A percentile compares a stretch with the other conserved stretches of the same genome.
Conservation (phyloP, 2,888 invertebrate genomes). For the Chrysolina americana region DNA sequence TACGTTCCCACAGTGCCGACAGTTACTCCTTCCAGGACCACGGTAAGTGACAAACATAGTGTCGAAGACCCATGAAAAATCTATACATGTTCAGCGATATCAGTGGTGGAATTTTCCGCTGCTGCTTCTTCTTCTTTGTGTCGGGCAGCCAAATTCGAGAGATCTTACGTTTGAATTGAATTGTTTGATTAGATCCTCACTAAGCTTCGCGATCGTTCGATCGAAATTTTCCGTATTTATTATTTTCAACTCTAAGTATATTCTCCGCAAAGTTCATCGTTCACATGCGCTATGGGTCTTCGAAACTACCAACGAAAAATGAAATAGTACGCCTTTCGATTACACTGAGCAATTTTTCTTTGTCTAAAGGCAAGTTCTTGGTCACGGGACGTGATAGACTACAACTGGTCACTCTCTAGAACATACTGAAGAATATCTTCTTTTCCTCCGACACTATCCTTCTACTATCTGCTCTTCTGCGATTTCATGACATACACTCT, state of each 20-base stretch:
- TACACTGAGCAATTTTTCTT: constrained; percentile 57
- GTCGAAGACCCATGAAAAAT: constrained; percentile 18
- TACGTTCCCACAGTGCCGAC: constrained; percentile 77
- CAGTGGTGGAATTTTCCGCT: no score
- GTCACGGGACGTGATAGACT: constrained; percentile 64
- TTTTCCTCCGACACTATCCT: constrained; percentile 42
- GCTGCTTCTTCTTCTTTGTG: no score
- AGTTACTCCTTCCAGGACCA: constrained; percentile 55
- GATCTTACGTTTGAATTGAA: no score
- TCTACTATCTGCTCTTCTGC: constrained; percentile 44
- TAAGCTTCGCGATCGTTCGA: no score
- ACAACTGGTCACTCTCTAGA: constrained; percentile 63
- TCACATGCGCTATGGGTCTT: constrained; percentile 1
- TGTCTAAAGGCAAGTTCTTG: constrained; percentile 66
- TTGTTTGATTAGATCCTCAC: no score
- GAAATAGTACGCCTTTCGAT: constrained; percentile 65
- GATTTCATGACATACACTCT: constrained; percentile 32
- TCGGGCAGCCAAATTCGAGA: no score
- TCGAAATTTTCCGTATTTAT: no score
- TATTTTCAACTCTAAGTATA: no score
- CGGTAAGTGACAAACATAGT: constrained; percentile 54
- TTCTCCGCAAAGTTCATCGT: no score
- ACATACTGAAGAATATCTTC: constrained; percentile 52
- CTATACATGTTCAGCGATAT: no score
- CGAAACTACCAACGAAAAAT: constrained; percentile 46